A percentile compares a stretch with the other conserved stretches of the same genome.
Conservation (phyloP, 2,797 vertebrate genomes). For the Enteromius treurensis region DNA sequence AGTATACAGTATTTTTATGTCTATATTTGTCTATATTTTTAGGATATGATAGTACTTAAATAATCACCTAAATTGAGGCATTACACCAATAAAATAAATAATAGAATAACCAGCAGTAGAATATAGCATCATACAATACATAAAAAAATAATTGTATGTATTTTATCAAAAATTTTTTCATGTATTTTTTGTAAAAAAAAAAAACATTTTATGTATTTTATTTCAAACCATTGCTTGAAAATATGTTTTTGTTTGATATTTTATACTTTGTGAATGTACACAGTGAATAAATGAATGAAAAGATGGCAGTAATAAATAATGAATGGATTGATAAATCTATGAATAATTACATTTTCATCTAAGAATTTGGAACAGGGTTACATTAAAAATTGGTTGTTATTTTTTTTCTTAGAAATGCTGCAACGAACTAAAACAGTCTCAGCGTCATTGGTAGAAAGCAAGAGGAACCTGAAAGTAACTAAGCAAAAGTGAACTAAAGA, state of each 20-base stretch:
- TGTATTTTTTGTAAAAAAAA: too few species aligned
- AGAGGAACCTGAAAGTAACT: neutral
- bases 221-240: neutral
- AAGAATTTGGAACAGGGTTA: neutral
- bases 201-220: too few species aligned
- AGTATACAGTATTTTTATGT: neutral
- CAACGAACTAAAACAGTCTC: neutral
- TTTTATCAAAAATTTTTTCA: too few species aligned
- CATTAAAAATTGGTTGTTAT: neutral
- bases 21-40: neutral
- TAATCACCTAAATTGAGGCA: neutral
- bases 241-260: neutral
- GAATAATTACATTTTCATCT: neutral
- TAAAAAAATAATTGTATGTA: too few species aligned
- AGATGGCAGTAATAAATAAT: too few species aligned
- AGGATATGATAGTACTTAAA: neutral
- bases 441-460: neutral
- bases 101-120: neutral
- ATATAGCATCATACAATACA: neutral
- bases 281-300: neutral
- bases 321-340: neutral
- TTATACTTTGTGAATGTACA: neutral
- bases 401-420: neutral
- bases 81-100: neutral
- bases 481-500: slow-evolving; percentile 15